These are phyloP conservation scores for Orius laevigatus DNA, from an alignment of 1,140 invertebrate genomes.

Conservation along the genomic window DNA sequence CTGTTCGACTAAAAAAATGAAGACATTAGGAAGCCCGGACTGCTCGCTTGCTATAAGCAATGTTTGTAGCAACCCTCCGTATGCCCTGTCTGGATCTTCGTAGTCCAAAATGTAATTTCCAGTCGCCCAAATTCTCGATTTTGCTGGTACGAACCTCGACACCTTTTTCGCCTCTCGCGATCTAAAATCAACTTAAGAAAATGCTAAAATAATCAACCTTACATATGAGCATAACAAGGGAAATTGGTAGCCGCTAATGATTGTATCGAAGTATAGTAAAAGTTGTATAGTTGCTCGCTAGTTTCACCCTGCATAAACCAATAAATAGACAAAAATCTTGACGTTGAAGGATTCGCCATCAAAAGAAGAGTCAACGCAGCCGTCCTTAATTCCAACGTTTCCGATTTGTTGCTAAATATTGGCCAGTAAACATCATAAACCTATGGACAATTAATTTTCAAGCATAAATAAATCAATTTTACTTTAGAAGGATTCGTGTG, in stretches of 20 bases:
- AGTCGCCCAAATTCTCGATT: constrained; percentile 34
- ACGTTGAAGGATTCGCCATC: constrained; percentile 38
- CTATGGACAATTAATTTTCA: constrained; percentile 24
- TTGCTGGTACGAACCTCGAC: constrained; percentile 32
- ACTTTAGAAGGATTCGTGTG: constrained; percentile 35
- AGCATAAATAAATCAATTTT: constrained; percentile 13
- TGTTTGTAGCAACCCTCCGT: constrained; percentile 38
- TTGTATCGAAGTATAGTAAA: constrained; percentile 52
- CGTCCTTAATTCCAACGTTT: constrained; percentile 46
- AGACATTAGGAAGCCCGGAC: constrained; percentile 41
- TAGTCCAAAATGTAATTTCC: constrained; percentile 48
- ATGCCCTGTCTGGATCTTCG: constrained; percentile 37
- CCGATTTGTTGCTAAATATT: constrained; percentile 45
- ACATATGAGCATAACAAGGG: constrained; percentile 42
- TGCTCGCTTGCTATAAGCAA: constrained; percentile 39
- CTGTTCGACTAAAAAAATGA: constrained; percentile 38
- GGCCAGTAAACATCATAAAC: constrained; percentile 46
- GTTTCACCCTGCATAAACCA: constrained; percentile 46
- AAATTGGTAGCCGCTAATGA: constrained; percentile 45
- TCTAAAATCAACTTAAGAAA: constrained; percentile 23
- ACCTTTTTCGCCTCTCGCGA: constrained; percentile 40
- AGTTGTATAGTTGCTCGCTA: constrained; percentile 45
- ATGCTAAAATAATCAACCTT: constrained; percentile 20
- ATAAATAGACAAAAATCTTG: constrained; percentile 45
- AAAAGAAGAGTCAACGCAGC: constrained; percentile 43